Conservation (phyloP, 2,797 vertebrate genomes). For the Helarctos malayanus region DNA sequence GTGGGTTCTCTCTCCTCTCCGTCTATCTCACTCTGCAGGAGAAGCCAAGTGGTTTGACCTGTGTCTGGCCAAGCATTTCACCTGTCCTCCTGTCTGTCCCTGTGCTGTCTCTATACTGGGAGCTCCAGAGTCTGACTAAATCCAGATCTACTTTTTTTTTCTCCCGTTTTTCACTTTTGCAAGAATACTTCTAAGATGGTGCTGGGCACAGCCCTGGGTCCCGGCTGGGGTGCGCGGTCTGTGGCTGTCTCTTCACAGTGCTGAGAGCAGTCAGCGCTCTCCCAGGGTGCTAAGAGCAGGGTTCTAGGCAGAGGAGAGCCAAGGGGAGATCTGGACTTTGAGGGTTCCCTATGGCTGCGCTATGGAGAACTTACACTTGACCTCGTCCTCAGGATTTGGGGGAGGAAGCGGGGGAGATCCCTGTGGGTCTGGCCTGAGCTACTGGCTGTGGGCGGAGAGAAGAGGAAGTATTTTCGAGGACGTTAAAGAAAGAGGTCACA, state of each 20-base stretch:
- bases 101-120: background rate
- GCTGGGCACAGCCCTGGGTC: fast-evolving
- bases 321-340: background rate
- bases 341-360: background rate
- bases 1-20: fast-evolving
- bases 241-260: background rate
- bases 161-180: background rate
- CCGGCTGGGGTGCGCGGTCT: background rate
- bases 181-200: background rate
- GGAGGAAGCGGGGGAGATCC: fast-evolving
- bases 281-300: background rate
- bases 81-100: background rate
- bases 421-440: background rate
- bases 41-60: background rate
- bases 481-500: background rate
- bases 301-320: background rate
- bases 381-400: background rate
- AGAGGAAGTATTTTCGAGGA: background rate
- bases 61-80: background rate
- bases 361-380: background rate
- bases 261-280: background rate
- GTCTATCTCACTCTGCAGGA: background rate
- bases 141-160: background rate
- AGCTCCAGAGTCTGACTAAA: background rate
- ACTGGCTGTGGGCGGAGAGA: background rate